phyloP scores from a whole-genome alignment of 1,140 invertebrate genomes.

The Platyura marginata region DNA sequence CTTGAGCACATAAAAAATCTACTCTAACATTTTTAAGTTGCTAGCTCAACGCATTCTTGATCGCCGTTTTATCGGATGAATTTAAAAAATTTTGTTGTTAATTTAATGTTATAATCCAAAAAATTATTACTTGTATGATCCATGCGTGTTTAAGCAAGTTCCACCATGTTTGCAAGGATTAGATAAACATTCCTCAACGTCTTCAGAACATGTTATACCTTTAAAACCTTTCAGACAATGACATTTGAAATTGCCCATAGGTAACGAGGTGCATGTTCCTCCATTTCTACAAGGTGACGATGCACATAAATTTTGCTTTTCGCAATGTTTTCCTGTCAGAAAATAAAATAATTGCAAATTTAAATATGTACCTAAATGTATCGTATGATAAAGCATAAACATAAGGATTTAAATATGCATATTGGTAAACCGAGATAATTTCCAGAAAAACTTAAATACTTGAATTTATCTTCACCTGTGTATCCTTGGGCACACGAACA shows the following conservation, averaged over 20 bases:
- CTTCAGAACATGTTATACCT: conserved; percentile 66
- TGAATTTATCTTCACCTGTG: conserved; percentile 52
- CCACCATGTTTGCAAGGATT: conserved; percentile 63
- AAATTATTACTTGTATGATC: conserved; percentile 70
- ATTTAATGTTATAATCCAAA: background rate
- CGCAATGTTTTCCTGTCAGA: conserved; percentile 59
- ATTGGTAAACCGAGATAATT: no score
- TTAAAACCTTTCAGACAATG: conserved; percentile 72
- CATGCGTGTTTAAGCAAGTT: conserved; percentile 68
- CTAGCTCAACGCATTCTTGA: no score
- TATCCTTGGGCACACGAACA: conserved; percentile 71
- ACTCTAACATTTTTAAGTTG: no score
- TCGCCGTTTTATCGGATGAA: background rate
- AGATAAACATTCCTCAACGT: conserved; percentile 71
- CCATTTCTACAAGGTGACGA: conserved; percentile 74
- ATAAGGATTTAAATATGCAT: no score
- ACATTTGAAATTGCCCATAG: conserved; percentile 57
- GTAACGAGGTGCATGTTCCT: conserved; percentile 55
- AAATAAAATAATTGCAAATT: background rate
- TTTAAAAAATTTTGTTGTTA: no score
- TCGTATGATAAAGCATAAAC: no score
- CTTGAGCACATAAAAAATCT: no score
- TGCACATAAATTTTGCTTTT: conserved; percentile 74
- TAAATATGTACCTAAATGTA: no score
- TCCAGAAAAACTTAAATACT: no score